Evolutionary conservation across 2,888 invertebrate genomes (phyloP).

Genomic region (Buathra laborator): DNA sequence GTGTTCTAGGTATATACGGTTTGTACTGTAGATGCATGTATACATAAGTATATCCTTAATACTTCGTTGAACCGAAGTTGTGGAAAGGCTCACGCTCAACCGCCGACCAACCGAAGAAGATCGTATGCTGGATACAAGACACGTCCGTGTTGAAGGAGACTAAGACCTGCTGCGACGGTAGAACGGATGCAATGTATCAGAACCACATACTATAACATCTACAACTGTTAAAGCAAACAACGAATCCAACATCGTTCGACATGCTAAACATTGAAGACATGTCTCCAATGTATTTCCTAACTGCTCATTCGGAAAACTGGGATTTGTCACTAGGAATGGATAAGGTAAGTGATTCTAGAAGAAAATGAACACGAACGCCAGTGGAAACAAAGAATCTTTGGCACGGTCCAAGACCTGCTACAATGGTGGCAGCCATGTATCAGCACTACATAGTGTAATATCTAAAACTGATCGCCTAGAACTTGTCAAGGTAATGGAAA

Average conservation of each 20-base stretch:
- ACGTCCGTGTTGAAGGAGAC: neutral
- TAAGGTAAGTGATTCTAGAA: neutral
- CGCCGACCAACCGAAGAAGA: slow-evolving; percentile 36
- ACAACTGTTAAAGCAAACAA: too few relatives aligned
- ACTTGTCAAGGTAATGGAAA: too few relatives aligned
- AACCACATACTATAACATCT: neutral
- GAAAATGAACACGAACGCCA: neutral
- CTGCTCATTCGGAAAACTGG: too few relatives aligned
- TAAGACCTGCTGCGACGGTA: neutral
- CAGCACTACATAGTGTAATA: too few relatives aligned
- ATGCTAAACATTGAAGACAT: too few relatives aligned
- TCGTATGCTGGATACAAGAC: slow-evolving; percentile 35
- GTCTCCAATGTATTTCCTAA: too few relatives aligned
- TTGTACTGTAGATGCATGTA: slow-evolving; percentile 13
- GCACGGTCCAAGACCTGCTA: slow-evolving; percentile 28
- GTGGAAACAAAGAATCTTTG: slow-evolving; percentile 33
- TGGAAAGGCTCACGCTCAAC: slow-evolving; percentile 41
- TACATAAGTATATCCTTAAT: slow-evolving; percentile 41
- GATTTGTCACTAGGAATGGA: too few relatives aligned
- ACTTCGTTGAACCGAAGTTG: slow-evolving; percentile 49
- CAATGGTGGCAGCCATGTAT: too few relatives aligned
- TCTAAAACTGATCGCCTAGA: too few relatives aligned
- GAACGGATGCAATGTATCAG: neutral
- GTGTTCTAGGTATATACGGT: slow-evolving; percentile 36
- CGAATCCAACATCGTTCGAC: too few relatives aligned